Evolutionary conservation across 2,888 invertebrate species (phyloP).

Genomic region (Tipula confusa): DNA sequence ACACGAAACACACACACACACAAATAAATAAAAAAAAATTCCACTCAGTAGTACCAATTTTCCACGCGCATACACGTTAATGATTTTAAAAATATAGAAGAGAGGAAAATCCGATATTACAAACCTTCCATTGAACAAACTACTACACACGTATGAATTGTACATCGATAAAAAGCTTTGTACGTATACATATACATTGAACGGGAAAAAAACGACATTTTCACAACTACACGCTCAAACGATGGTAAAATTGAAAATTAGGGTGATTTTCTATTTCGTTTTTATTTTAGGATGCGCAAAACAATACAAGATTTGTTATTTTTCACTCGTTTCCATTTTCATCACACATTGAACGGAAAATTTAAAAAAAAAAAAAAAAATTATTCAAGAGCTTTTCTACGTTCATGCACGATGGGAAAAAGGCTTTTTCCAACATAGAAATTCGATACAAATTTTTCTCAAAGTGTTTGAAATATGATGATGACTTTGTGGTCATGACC

Average conservation of each 20-base stretch:
- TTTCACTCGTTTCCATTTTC: not conserved
- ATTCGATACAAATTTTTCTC: not conserved
- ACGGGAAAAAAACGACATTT: not conserved
- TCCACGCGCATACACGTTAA: constrained; percentile 30
- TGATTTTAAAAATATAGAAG: not conserved
- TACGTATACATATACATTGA: not conserved
- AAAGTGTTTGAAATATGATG: not conserved
- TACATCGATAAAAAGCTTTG: not conserved
- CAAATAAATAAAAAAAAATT: not conserved
- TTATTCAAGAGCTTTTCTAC: not conserved
- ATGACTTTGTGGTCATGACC: constrained; percentile 27
- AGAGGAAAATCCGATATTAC: not conserved
- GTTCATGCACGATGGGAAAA: not conserved
- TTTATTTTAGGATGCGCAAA: constrained; percentile 7
- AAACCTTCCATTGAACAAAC: constrained; percentile 7
- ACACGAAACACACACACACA: not conserved
- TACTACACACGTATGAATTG: not conserved
- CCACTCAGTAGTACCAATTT: constrained; percentile 29
- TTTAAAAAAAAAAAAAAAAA: too few species aligned
- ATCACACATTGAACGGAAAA: not conserved
- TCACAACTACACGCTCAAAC: not conserved
- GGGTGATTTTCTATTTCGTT: not conserved
- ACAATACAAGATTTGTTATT: not conserved
- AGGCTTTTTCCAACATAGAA: not conserved
- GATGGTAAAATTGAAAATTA: not conserved